These are phyloP conservation scores for Chrysopilus asiliformis DNA, from an alignment of 2,888 invertebrate species.

Conservation along the genomic window DNA sequence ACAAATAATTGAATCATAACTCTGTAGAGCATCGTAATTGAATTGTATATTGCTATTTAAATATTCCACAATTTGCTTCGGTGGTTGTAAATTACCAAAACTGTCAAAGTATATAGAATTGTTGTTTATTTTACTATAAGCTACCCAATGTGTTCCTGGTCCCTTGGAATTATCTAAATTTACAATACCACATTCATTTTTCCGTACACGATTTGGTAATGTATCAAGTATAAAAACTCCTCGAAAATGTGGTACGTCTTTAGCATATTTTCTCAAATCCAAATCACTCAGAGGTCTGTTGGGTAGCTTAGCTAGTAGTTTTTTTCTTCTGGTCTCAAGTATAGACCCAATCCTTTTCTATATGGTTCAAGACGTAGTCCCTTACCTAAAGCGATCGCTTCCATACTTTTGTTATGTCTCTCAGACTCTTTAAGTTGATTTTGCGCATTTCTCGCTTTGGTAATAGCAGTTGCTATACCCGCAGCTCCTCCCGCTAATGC, in stretches of 20 bases:
- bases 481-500: conserved; percentile 26
- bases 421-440: conserved; percentile 22
- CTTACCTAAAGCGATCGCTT: conserved; percentile 26
- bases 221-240: too few species aligned
- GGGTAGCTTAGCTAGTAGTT: too few species aligned
- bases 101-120: conserved; percentile 27
- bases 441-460: conserved; percentile 22
- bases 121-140: conserved; percentile 23
- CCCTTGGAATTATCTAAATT: too few species aligned
- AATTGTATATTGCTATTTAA: conserved; percentile 14
- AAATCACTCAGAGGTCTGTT: conserved; percentile 15
- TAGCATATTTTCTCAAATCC: conserved; percentile 21
- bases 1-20: too few species aligned
- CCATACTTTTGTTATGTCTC: conserved; percentile 28
- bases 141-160: too few species aligned
- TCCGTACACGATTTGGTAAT: too few species aligned
- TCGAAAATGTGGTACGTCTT: too few species aligned
- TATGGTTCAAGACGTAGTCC: conserved; percentile 24
- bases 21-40: too few species aligned
- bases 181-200: too few species aligned
- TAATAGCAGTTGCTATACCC: conserved; percentile 25
- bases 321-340: conserved; percentile 19
- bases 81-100: conserved; percentile 26
- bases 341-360: conserved; percentile 14
- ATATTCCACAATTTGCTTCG: conserved; percentile 21